Percentiles rank a stretch among this genome's conserved stretches.
Conservation (phyloP, 2,888 invertebrate genomes). For the Lamproptera curius region DNA sequence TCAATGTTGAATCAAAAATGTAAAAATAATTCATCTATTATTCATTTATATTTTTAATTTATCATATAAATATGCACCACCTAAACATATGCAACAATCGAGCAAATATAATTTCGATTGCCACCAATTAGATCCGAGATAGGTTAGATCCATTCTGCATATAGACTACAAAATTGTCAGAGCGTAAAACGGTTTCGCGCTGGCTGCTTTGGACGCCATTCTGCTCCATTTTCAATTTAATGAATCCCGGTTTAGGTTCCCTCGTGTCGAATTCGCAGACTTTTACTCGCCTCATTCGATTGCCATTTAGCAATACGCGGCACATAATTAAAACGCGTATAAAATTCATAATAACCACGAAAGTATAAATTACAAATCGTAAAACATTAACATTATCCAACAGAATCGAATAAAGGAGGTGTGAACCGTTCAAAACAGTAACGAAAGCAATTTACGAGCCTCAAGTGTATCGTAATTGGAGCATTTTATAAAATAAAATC, state of each 20-base stretch:
- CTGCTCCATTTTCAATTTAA: slow-evolving; percentile 60
- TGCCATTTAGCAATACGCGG: too few species aligned
- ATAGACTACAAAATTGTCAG: slow-evolving; percentile 56
- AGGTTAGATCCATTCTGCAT: slow-evolving; percentile 53
- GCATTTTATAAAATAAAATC: slow-evolving; percentile 37
- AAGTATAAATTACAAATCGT: not conserved
- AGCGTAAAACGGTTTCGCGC: slow-evolving; percentile 57
- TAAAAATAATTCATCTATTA: not conserved
- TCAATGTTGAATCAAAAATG: too few species aligned
- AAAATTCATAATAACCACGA: not conserved
- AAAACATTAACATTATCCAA: not conserved
- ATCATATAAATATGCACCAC: not conserved
- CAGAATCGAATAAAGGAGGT: not conserved
- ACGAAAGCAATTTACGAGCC: slow-evolving; percentile 26
- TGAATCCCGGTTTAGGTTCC: slow-evolving; percentile 49
- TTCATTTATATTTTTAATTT: slow-evolving; percentile 4
- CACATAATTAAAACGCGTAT: slow-evolving; percentile 8
- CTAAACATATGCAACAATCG: not conserved
- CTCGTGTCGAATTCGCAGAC: not conserved
- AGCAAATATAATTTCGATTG: not conserved
- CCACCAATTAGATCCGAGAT: slow-evolving; percentile 39
- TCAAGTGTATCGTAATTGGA: slow-evolving; percentile 28
- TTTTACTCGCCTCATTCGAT: slow-evolving; percentile 2
- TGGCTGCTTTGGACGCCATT: slow-evolving; percentile 51
- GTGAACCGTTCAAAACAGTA: not conserved